Conservation (phyloP, 1,140 invertebrate genomes). For the Hesperophylax magnus region DNA sequence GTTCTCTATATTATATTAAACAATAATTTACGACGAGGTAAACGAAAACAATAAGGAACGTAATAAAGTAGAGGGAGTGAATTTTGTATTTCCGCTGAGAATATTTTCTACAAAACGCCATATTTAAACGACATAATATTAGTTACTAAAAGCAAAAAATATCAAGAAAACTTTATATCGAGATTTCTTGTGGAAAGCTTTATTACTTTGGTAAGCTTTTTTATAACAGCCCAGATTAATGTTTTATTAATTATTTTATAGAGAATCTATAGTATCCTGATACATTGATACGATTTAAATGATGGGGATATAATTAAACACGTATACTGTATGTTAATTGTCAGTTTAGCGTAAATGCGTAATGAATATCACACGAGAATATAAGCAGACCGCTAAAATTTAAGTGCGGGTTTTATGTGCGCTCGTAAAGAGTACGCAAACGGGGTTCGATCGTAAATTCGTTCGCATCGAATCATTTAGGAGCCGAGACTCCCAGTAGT, state of each 20-base stretch:
- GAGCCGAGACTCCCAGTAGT: not conserved
- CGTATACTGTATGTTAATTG: not conserved
- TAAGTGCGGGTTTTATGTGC: conserved; percentile 20
- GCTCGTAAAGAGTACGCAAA: conserved; percentile 26
- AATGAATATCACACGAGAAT: conserved; percentile 28
- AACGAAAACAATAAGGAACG: not conserved
- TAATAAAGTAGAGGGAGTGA: not conserved
- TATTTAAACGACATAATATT: conserved; percentile 4
- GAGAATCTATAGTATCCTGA: no score
- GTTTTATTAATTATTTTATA: no score
- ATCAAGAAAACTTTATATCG: no score
- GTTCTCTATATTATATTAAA: conserved; percentile 3
- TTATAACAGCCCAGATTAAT: no score
- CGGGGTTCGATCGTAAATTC: conserved; percentile 31
- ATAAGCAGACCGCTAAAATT: conserved; percentile 32
- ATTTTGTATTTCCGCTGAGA: not conserved
- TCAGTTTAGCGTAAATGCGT: not conserved
- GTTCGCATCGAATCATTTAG: conserved; percentile 12
- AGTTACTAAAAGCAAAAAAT: no score
- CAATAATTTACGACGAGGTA: not conserved
- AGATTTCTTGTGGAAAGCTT: no score
- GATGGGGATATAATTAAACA: not conserved
- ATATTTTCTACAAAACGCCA: not conserved
- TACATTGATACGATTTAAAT: no score
- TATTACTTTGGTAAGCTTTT: no score